Percentiles rank a stretch among this genome's conserved stretches.
phyloP scores from a whole-genome alignment of 2,797 vertebrate genomes.

The Eutrigla gurnardus region DNA sequence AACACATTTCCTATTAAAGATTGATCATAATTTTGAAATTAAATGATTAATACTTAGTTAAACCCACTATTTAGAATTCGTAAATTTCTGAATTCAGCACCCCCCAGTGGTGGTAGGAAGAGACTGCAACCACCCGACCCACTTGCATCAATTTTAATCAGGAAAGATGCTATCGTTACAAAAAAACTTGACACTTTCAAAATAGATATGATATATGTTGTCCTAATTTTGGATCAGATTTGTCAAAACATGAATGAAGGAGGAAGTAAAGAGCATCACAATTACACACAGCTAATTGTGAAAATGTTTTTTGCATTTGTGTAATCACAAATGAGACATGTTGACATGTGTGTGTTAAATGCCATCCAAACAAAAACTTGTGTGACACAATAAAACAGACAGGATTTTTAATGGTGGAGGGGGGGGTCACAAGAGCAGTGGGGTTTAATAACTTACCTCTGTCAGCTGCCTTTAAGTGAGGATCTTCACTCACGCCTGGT shows the following conservation, averaged over 20 bases:
- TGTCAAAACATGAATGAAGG: too few species aligned
- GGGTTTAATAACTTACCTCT: constrained; percentile 74
- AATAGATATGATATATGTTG: not conserved
- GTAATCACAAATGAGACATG: too few species aligned
- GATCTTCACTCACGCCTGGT: constrained; percentile 65
- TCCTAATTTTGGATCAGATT: not conserved
- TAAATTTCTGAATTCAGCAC: not conserved
- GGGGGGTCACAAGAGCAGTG: not conserved
- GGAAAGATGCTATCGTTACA: not conserved
- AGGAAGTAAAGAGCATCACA: too few species aligned
- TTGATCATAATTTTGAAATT: not conserved
- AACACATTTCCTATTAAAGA: too few species aligned
- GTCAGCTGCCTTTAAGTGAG: constrained; percentile 68
- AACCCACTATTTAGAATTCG: not conserved
- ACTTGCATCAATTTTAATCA: not conserved
- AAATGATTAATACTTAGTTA: not conserved
- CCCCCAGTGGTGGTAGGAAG: not conserved
- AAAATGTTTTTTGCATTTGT: too few species aligned
- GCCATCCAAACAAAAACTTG: too few species aligned
- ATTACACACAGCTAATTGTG: too few species aligned
- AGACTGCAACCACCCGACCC: not conserved
- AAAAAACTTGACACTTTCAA: not conserved
- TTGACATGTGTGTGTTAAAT: too few species aligned
- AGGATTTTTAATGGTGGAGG: not conserved
- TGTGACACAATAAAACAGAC: not conserved